phyloP scores from a whole-genome alignment of 2,113 vertebrate species.

The Pomatorhinus ruficollis region DNA sequence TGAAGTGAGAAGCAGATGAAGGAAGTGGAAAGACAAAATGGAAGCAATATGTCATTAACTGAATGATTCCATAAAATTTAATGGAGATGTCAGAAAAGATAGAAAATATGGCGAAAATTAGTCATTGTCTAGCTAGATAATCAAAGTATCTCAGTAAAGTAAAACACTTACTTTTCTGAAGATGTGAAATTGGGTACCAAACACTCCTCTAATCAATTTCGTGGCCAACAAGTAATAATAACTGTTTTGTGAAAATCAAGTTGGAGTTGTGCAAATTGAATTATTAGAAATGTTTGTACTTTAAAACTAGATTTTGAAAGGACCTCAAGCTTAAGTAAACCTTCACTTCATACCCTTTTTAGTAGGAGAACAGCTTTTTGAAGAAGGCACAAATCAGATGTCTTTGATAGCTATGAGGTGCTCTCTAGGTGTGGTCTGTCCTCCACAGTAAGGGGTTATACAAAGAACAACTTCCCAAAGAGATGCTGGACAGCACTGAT shows the following conservation, averaged over 20 bases:
- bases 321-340: background rate
- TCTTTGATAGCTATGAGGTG: background rate
- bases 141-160: background rate
- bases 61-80: background rate
- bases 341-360: background rate
- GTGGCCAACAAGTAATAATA: background rate
- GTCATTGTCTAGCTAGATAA: background rate
- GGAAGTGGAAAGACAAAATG: background rate
- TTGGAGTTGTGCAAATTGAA: background rate
- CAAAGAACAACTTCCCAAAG: background rate
- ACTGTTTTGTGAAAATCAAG: background rate
- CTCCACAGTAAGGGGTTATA: fast-evolving
- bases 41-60: background rate
- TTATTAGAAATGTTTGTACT: background rate
- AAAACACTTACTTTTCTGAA: background rate
- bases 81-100: background rate
- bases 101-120: background rate
- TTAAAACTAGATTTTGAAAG: background rate
- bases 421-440: background rate
- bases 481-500: background rate
- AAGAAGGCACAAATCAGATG: background rate
- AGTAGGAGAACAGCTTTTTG: background rate
- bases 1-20: background rate
- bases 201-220: background rate
- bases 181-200: background rate